These are phyloP conservation scores for Macaria liturata DNA, from an alignment of 2,888 invertebrate genomes.

Conservation along the genomic window DNA sequence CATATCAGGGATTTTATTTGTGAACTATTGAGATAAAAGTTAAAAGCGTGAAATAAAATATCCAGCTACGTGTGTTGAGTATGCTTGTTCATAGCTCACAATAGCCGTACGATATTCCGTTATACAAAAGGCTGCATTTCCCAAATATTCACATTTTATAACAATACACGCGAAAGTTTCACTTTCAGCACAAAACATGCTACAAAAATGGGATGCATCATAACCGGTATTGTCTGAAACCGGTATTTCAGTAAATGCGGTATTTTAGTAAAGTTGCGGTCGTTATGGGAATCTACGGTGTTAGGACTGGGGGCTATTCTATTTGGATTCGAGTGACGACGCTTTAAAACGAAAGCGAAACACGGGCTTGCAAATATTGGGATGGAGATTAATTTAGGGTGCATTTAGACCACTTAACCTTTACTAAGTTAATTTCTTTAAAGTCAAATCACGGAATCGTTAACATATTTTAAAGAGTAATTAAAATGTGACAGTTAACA, in stretches of 20 bases:
- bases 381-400: too few species aligned
- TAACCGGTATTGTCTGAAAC: constrained; percentile 24
- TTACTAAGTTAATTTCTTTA: too few species aligned
- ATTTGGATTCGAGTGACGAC: too few species aligned
- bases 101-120: constrained; percentile 11
- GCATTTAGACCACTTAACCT: too few species aligned
- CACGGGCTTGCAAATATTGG: too few species aligned
- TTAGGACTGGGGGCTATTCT: constrained; percentile 6
- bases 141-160: constrained; percentile 15
- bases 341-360: too few species aligned
- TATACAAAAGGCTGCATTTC: constrained; percentile 12
- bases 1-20: too few species aligned
- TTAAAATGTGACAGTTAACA: too few species aligned
- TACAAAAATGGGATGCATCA: constrained; percentile 18
- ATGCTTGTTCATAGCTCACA: constrained; percentile 3
- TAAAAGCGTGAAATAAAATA: constrained; percentile 9
- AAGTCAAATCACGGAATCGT: too few species aligned
- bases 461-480: too few species aligned
- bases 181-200: constrained; percentile 20
- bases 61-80: background rate
- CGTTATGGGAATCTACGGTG: constrained; percentile 31
- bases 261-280: constrained; percentile 28
- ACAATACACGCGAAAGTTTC: constrained; percentile 23
- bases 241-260: constrained; percentile 19
- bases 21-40: background rate